Base-by-base conservation (phyloP, 2,888 invertebrate species). In the Brenthis ino region DNA sequence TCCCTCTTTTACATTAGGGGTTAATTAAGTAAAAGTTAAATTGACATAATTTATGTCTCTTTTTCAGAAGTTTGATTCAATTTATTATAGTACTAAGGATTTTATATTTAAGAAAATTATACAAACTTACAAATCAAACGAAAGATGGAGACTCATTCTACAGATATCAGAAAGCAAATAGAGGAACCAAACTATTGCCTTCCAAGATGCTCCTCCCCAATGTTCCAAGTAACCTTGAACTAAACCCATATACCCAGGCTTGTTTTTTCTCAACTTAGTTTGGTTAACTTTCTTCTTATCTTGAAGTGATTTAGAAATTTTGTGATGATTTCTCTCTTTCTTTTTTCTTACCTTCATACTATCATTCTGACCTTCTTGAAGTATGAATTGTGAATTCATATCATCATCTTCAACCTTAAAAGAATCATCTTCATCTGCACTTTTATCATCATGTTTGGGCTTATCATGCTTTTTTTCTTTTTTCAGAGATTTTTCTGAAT, bases 101-200 rank as follows among this genome's bases (percentile, higher is more conserved):
- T 43, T 11, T 43, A 43, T 43, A 43, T 43, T 43, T 43, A 8
- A 11, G 11, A 64, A 37, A n/a, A 53, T 50, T 28, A n/a, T 1
- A 6, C 57, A 24, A 64, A 95, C 95, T 95, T 91, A 96, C 96
- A 96, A 91, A 82, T 96, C 95, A 85, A 95, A 93, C 67, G 95
- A 93, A 71, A 96, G 93, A 84, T 96, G 95, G 53, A 94, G 91
- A 82, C 97, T 97, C 93, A 97, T 95, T 70, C 95, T 95, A 76
- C 96, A 94, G 76, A 97, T 96, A 85, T 97, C 97, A 37, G 95
- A 96, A 33, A 97, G 94, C 77, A 97, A 91, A 88, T 96, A 95
- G 74, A 96, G 91, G 70, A 97, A 94, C 97, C 97, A 97, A 69
- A 95, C 93, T 67, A 96, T 85, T 68, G 96, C 94, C 78, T 93